Base-by-base conservation (phyloP, 2,113 vertebrate species). In the Montifringilla adamsi region DNA sequence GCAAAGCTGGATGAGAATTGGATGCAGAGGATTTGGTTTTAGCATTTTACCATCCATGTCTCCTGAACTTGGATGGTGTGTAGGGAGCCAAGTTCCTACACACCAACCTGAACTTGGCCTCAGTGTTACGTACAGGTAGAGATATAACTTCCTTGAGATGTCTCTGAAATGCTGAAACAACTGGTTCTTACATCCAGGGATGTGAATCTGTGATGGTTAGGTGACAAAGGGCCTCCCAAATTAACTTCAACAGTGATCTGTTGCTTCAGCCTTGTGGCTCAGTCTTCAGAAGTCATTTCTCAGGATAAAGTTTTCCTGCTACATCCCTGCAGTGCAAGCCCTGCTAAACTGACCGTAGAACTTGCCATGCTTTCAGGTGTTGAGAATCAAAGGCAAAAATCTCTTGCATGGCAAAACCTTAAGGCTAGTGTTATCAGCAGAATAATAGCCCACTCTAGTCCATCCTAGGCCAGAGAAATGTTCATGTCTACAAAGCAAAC, bases 1-100 rank as follows among this genome's bases (percentile, higher is more conserved):
- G 20, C 17, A 70, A n/a, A 66, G 4, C 5, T 53, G 43, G 12
- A 16, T 2, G 16, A 62, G 21, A 58, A 44, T 3, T 6, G 1
- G 27, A 30, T 2, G 0, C 11, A 26, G 7, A 19, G 9, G 14
- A 6, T 68, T 64, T 60, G 10, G 2, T 89, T 18, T 68, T 23
- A 69, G 17, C 0, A 0, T 64, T 43, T 43, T 41, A 11, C 24
- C 27, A 14, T 18, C 30, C 0, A 0, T 43, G 19, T 41, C 33
- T 87, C 13, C 39, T 12, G 39, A 41, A 41, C 39, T 41, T 41
- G 39, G 39, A 41, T 41, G 39, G 12, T 41, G 39, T 41, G 12
- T 41, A 41, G 39, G 39, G 11, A 41, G 13, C 39, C 39, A 41
- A 41, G 39, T 41, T 41, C 39, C 39, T 41, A 41, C 39, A 41